Evolutionary conservation across 2,113 vertebrate genomes (phyloP).

Genomic region (Chaetodon auriga): DNA sequence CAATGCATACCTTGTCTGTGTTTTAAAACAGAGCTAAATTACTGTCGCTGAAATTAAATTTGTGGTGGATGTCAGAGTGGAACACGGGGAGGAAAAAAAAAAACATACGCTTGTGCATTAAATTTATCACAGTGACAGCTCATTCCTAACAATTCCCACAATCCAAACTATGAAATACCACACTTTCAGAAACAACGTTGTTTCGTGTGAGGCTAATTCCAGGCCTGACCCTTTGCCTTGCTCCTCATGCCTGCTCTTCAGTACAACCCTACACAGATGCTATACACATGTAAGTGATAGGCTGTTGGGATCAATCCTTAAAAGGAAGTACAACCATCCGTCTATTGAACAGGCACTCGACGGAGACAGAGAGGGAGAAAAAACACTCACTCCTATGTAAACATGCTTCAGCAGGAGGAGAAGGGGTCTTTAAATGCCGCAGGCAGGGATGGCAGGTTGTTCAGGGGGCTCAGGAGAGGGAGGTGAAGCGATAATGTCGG

Average conservation of each 20-base stretch:
- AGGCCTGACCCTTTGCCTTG: constrained; percentile 44
- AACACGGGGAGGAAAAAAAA: constrained; percentile 3
- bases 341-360: constrained; percentile 75
- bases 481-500: constrained; percentile 28
- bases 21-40: constrained; percentile 67
- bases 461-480: constrained; percentile 24
- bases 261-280: constrained; percentile 64
- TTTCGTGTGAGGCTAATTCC: constrained; percentile 51
- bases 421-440: constrained; percentile 70
- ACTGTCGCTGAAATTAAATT: constrained; percentile 61
- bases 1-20: constrained; percentile 50
- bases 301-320: constrained; percentile 78
- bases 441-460: constrained; percentile 43
- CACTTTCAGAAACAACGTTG: constrained; percentile 40
- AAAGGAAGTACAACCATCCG: constrained; percentile 81
- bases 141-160: constrained; percentile 65
- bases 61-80: constrained; percentile 29
- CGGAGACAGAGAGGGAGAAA: constrained; percentile 73
- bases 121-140: constrained; percentile 63
- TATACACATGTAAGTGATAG: constrained; percentile 75
- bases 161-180: constrained; percentile 66
- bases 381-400: constrained; percentile 80
- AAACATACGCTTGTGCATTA: constrained; percentile 35
- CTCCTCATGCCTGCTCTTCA: constrained; percentile 48
- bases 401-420: constrained; percentile 74